phyloP scores from a whole-genome alignment of 1,140 invertebrate genomes.

The Dolichoris vasculosae region DNA sequence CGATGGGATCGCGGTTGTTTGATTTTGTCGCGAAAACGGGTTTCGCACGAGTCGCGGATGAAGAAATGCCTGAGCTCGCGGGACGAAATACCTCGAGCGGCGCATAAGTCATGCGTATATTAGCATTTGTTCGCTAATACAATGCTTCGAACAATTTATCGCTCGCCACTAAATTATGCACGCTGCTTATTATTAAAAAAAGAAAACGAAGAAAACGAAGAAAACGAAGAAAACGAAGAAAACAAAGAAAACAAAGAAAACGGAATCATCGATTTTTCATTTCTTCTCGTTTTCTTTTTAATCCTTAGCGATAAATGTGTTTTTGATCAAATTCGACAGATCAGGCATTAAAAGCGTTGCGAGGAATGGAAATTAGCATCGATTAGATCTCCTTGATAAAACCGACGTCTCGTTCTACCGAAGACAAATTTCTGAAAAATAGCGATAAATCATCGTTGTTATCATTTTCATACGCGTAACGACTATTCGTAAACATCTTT shows the following conservation, averaged over 20 bases:
- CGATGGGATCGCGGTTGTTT: neutral
- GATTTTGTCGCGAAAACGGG: slow-evolving; percentile 7
- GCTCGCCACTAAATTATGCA: neutral
- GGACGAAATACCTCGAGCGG: neutral
- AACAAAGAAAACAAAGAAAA: too few species aligned
- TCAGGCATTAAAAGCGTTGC: too few species aligned
- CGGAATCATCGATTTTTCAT: too few species aligned
- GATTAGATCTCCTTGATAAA: neutral
- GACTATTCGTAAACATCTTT: neutral
- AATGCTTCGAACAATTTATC: slow-evolving; percentile 1
- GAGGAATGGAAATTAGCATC: too few species aligned
- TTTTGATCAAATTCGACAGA: too few species aligned
- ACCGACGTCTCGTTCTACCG: neutral
- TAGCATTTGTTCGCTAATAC: slow-evolving; percentile 15
- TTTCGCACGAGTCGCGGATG: neutral
- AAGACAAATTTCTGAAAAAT: neutral
- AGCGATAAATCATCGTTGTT: neutral
- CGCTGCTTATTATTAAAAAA: neutral
- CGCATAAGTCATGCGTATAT: slow-evolving; percentile 13
- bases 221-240: neutral
- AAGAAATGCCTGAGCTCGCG: neutral
- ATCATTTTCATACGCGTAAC: neutral
- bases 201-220: neutral
- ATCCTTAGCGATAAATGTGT: too few species aligned
- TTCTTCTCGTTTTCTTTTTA: too few species aligned